Evolutionary conservation across 2,113 vertebrate genomes (phyloP), one percentile per base, ranked within the genome.

Genomic region (Cepphus grylle): DNA sequence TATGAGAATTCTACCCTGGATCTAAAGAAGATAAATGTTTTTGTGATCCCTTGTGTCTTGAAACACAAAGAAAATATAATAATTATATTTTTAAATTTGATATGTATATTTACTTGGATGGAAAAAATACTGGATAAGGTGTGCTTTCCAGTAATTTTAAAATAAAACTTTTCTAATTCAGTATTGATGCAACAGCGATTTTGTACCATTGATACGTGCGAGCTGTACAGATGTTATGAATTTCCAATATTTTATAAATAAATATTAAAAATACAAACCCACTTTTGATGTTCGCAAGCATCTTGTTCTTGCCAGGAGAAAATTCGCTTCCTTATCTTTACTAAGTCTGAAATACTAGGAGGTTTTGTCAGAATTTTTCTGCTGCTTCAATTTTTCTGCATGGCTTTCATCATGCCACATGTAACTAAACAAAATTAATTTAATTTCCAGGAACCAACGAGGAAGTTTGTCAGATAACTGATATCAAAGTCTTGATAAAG

Each of bases 241-340:
- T 89, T 90, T 61, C 56, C 62, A 65, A 9, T 94, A 59, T 93
- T 91, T 92, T 96, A 62, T 91, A 95, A 96, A 96, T 91, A 95
- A 96, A 96, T 94, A 91, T 26, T 93, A 94, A 96, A 97, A 95
- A 40, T 10, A 32, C n/a, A 78, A 56, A 81, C n/a, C 5, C 8
- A 6, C 30, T 74, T 80, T 55, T 92, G 29, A 58, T 43, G 21
- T 74, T 85, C 92, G 67, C 29, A 84, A 23, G 40, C 88, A 27
- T 13, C 10, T 74, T 88, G 9, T 66, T 85, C 55, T 63, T 96
- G n/a, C 32, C 32, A 59, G 20, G 43, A 73, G 13, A 78, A 56
- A 77, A 55, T 52, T 83, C 65, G 13, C 43, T 91, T 89, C 65
- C 9, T 58, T 45, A 7, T 27, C 36, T 52, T 93, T 74, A 32